Evolutionary conservation across 2,797 vertebrate species (phyloP).

Genomic region (Hybognathus amarus): DNA sequence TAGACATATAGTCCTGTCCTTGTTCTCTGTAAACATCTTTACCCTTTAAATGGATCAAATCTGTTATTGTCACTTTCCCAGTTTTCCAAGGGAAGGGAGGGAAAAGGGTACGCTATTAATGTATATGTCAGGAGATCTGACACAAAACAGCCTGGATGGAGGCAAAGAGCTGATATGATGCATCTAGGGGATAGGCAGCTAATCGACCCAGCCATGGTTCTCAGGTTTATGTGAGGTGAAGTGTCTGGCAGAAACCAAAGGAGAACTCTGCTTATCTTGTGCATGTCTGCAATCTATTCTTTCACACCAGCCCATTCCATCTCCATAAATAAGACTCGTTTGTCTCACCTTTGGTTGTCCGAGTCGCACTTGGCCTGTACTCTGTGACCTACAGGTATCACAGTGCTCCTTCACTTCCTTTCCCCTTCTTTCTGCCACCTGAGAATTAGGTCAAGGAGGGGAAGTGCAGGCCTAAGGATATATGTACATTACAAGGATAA

Average conservation of each 20-base stretch:
- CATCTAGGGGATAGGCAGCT: constrained; percentile 34
- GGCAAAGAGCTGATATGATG: constrained; percentile 45
- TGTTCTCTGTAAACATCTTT: constrained; percentile 42
- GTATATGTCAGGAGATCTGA: constrained; percentile 45
- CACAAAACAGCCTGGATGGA: constrained; percentile 57
- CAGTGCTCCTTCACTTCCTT: constrained; percentile 31
- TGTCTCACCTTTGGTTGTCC: constrained; percentile 25
- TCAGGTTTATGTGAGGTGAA: constrained; percentile 52
- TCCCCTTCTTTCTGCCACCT: constrained; percentile 33
- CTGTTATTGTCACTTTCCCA: constrained; percentile 31
- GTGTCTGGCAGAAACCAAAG: background rate
- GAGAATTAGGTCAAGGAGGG: constrained; percentile 57
- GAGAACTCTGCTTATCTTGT: constrained; percentile 26
- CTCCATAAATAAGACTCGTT: constrained; percentile 29
- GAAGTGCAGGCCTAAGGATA: constrained; percentile 46
- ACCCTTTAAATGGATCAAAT: constrained; percentile 46
- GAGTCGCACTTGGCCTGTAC: constrained; percentile 41
- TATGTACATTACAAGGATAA: constrained; percentile 57
- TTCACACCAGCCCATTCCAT: constrained; percentile 25
- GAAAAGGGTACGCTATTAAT: constrained; percentile 30
- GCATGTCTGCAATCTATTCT: constrained; percentile 13
- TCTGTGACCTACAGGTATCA: constrained; percentile 51
- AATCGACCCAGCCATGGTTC: constrained; percentile 6
- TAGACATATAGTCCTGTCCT: constrained; percentile 36
- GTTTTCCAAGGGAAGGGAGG: constrained; percentile 24